These are phyloP conservation scores for Avahi laniger DNA, from an alignment of 2,797 vertebrate species.

Conservation along the genomic window DNA sequence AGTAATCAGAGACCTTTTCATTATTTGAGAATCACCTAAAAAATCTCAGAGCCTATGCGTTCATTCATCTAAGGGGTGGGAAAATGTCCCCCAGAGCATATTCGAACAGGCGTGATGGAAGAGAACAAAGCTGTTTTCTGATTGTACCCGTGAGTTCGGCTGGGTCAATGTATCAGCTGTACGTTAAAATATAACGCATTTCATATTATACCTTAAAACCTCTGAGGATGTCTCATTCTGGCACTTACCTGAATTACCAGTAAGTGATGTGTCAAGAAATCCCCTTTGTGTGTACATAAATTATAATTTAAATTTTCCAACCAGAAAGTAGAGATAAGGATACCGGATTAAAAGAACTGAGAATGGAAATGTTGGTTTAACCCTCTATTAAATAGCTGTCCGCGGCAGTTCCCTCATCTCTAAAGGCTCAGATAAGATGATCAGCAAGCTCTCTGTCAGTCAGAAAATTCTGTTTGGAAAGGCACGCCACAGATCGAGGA, in stretches of 20 bases:
- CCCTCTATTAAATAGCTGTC: not conserved
- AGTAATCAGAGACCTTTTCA: not conserved
- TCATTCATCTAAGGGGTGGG: not conserved
- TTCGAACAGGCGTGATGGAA: not conserved
- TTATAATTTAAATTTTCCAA: conserved; percentile 6
- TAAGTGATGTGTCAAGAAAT: not conserved
- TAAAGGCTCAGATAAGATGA: not conserved
- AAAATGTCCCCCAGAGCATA: not conserved
- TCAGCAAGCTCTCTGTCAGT: not conserved
- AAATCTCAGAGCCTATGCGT: not conserved
- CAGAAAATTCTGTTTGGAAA: conserved; percentile 23
- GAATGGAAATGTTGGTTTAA: not conserved
- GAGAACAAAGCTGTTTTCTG: not conserved
- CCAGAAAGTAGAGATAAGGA: not conserved
- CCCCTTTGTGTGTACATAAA: not conserved
- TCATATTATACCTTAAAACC: not conserved
- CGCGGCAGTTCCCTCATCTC: not conserved
- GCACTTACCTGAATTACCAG: not conserved
- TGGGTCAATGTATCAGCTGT: not conserved
- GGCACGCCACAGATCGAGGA: not conserved
- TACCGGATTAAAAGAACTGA: not conserved
- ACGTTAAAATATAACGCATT: not conserved
- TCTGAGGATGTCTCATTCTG: not conserved
- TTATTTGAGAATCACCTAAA: not conserved
- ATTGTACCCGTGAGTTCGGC: not conserved